These are phyloP conservation scores for Chamaetylas fuelleborni DNA, from an alignment of 2,113 vertebrate genomes.

Conservation along the genomic window DNA sequence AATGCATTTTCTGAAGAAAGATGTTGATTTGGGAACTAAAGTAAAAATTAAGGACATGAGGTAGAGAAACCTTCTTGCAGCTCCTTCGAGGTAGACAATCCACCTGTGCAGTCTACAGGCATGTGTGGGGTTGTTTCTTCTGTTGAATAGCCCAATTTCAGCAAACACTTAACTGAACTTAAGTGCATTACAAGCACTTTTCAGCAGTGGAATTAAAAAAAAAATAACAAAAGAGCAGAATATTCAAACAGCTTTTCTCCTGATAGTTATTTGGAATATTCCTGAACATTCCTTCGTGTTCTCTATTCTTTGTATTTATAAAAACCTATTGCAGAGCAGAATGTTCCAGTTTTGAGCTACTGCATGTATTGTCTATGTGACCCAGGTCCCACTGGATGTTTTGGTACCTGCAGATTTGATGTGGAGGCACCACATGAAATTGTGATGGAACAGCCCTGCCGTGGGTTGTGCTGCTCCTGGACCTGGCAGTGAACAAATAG, in stretches of 20 bases:
- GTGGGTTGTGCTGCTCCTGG: background rate
- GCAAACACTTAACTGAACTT: background rate
- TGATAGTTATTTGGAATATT: background rate
- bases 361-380: background rate
- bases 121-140: background rate
- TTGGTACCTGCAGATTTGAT: background rate
- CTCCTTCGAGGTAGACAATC: background rate
- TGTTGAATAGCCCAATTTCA: background rate
- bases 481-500: background rate
- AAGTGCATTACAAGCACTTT: background rate
- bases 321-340: background rate
- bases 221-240: background rate
- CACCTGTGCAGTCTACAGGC: background rate
- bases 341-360: background rate
- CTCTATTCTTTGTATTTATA: background rate
- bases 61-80: background rate
- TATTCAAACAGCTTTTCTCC: background rate
- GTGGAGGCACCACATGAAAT: too few species aligned
- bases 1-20: background rate
- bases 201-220: background rate
- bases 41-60: background rate
- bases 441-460: rapidly evolving
- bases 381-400: background rate
- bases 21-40: background rate
- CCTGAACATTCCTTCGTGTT: background rate